Percentiles rank a stretch among this genome's conserved stretches.
Evolutionary conservation across 1,140 invertebrate genomes (phyloP).

Genomic region (Notospermus geniculatus): DNA sequence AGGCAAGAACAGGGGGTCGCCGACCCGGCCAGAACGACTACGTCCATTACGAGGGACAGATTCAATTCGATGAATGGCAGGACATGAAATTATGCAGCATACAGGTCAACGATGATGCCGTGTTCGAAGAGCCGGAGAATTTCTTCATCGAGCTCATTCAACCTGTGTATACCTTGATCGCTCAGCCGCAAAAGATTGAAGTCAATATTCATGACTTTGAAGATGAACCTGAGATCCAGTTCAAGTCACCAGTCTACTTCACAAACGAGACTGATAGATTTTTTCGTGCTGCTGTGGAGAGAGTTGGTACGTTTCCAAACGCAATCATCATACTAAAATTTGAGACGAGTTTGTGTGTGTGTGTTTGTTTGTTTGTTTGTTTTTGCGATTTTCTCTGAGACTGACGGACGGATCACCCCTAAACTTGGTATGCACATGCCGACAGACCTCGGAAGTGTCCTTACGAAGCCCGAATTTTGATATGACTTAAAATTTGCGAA

Average conservation of each 20-base stretch:
- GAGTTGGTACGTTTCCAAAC: conserved; percentile 43
- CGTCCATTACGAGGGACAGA: conserved; percentile 32
- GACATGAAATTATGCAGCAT: conserved; percentile 47
- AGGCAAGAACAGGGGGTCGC: conserved; percentile 26
- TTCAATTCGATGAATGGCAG: conserved; percentile 54
- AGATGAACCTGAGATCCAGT: conserved; percentile 24
- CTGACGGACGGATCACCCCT: no score
- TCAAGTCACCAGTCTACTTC: conserved; percentile 34
- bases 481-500: no score
- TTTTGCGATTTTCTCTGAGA: no score
- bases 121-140: conserved; percentile 48
- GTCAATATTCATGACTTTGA: conserved; percentile 27
- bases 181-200: conserved; percentile 10
- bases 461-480: no score
- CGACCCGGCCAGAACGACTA: conserved; percentile 33
- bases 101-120: conserved; percentile 50
- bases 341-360: no score
- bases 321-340: no score
- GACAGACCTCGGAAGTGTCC: no score
- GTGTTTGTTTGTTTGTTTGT: no score
- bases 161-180: conserved; percentile 40
- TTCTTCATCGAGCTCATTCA: conserved; percentile 46
- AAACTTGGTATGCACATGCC: no score
- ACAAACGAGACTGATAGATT: conserved; percentile 46
- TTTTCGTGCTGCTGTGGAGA: conserved; percentile 31